Conservation (phyloP, 2,797 vertebrate genomes). For the Hapalemur alaotrensis region DNA sequence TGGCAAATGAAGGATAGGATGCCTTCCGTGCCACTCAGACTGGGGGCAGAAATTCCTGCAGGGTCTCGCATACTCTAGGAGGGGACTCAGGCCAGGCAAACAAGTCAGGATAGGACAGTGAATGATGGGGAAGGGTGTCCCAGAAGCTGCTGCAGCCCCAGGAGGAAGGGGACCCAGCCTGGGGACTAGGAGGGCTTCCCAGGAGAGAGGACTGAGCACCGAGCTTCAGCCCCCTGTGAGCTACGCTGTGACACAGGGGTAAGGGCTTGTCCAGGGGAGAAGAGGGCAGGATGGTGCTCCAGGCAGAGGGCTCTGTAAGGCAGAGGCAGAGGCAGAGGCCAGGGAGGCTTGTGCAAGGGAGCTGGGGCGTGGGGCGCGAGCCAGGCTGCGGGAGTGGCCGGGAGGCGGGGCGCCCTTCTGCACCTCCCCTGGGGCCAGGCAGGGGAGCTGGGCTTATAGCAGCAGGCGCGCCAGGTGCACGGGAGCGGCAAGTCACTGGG, state of each 20-base stretch:
- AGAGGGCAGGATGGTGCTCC: fast-evolving
- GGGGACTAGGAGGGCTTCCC: not conserved
- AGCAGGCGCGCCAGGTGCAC: fast-evolving
- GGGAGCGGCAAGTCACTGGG: fast-evolving
- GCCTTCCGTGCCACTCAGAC: not conserved
- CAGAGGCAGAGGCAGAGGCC: not conserved
- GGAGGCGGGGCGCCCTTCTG: not conserved
- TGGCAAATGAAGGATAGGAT: not conserved
- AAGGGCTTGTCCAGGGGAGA: fast-evolving
- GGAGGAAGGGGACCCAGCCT: fast-evolving
- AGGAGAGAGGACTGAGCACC: not conserved
- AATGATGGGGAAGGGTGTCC: fast-evolving
- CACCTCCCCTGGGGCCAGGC: not conserved
- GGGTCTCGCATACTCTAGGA: too few species aligned
- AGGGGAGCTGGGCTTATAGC: not conserved
- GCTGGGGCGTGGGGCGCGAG: not conserved
- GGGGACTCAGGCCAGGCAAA: not conserved
- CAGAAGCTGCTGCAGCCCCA: not conserved
- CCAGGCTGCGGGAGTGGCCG: not conserved
- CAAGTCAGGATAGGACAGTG: not conserved
- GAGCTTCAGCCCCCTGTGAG: not conserved
- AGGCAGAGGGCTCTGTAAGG: fast-evolving
- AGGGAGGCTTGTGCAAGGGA: not conserved
- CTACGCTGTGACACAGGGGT: not conserved
- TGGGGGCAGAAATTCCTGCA: fast-evolving